Conservation (phyloP, 1,140 invertebrate species). For the Ectropis grisescens region DNA sequence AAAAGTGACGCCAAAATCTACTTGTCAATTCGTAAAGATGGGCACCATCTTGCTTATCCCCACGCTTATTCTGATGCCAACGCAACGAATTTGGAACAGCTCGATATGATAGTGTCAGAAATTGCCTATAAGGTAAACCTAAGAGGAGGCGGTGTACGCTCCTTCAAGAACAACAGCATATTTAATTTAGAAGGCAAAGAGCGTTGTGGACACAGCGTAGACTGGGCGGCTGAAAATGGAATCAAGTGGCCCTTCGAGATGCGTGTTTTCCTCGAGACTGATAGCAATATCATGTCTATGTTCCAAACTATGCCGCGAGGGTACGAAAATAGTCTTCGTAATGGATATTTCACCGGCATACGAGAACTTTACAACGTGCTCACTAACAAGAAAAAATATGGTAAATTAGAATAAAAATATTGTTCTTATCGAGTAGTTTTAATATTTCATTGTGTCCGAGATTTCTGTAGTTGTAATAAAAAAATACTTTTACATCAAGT, state of each 20-base stretch:
- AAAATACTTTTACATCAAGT: too few relatives aligned
- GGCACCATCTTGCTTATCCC: slow-evolving; percentile 41
- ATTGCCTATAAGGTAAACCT: slow-evolving; percentile 42
- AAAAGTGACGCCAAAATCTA: slow-evolving; percentile 34
- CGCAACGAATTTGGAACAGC: slow-evolving; percentile 3
- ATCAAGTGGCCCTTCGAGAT: slow-evolving; percentile 38
- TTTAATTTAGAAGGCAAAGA: slow-evolving; percentile 29
- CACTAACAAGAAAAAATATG: slow-evolving; percentile 26
- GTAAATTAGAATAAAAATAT: slow-evolving; percentile 4
- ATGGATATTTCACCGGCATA: slow-evolving; percentile 42
- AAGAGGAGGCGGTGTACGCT: slow-evolving; percentile 26
- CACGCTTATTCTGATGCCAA: slow-evolving; percentile 18
- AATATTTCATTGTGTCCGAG: too few relatives aligned
- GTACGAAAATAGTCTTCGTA: slow-evolving; percentile 28
- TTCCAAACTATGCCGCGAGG: slow-evolving; percentile 40
- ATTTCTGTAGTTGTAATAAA: too few relatives aligned
- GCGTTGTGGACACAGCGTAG: slow-evolving; percentile 48
- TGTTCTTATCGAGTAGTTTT: too few relatives aligned
- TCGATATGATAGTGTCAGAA: slow-evolving; percentile 22
- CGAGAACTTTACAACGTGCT: slow-evolving; percentile 39
- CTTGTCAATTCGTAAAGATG: slow-evolving; percentile 40
- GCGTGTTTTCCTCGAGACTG: slow-evolving; percentile 39
- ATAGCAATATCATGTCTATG: slow-evolving; percentile 29
- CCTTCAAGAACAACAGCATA: slow-evolving; percentile 38
- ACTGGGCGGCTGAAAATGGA: slow-evolving; percentile 30